Evolutionary conservation across 2,888 invertebrate species (phyloP).

Genomic region (Rhabditoides inermis): DNA sequence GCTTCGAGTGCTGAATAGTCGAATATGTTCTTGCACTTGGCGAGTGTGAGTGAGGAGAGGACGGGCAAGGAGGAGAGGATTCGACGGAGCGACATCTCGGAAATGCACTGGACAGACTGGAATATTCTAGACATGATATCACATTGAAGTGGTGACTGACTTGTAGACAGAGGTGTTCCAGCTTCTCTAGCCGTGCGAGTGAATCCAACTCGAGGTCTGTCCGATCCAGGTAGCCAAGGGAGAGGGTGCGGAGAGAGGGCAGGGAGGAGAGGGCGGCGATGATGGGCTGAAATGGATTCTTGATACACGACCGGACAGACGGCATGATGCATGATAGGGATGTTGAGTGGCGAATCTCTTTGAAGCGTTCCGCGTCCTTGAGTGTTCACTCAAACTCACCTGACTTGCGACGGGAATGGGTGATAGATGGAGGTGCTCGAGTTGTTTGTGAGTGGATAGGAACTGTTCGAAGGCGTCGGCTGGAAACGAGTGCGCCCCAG

Average conservation of each 20-base stretch:
- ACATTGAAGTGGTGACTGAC: too few species aligned
- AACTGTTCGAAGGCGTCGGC: slow-evolving; percentile 11
- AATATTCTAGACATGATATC: neutral
- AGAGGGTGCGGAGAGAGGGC: neutral
- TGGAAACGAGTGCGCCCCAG: slow-evolving; percentile 11
- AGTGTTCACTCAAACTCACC: too few species aligned
- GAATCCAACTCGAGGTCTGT: slow-evolving; percentile 3
- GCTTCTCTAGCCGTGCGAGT: slow-evolving; percentile 2
- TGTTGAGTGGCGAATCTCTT: too few species aligned
- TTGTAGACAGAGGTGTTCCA: slow-evolving; percentile 5
- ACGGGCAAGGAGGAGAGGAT: slow-evolving; percentile 10
- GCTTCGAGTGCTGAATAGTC: slow-evolving; percentile 15
- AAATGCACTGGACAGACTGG: slow-evolving; percentile 11
- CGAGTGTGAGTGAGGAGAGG: slow-evolving; percentile 11
- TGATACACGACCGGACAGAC: too few species aligned
- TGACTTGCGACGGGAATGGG: slow-evolving; percentile 11
- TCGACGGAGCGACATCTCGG: slow-evolving; percentile 10
- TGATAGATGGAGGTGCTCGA: slow-evolving; percentile 8
- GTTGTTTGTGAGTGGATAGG: slow-evolving; percentile 8
- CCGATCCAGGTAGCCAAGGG: slow-evolving; percentile 6
- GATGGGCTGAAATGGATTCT: too few species aligned
- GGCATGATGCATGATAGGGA: too few species aligned
- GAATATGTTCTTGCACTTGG: slow-evolving; percentile 12
- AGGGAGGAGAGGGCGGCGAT: slow-evolving; percentile 6
- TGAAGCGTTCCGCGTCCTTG: neutral